These are phyloP conservation scores for Nerophis ophidion DNA, from an alignment of 2,113 vertebrate genomes.

Conservation along the genomic window DNA sequence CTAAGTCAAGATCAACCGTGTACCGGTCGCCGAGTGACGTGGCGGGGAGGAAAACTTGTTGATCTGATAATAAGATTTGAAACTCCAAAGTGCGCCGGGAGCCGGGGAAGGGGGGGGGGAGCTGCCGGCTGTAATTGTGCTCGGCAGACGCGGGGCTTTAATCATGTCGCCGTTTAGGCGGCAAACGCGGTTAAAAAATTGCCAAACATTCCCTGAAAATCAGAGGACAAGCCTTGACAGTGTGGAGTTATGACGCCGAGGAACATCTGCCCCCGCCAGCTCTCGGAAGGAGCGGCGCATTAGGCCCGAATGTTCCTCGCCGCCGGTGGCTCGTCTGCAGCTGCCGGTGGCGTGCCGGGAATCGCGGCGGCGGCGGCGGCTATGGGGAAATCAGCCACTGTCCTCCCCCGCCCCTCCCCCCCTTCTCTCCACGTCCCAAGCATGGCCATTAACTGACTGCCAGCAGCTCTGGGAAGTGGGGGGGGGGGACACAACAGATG, in stretches of 20 bases:
- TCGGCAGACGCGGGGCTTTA: conserved; percentile 25
- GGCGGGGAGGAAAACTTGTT: conserved; percentile 44
- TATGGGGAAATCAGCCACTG: conserved; percentile 73
- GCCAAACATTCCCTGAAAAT: conserved; percentile 25
- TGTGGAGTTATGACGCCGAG: conserved; percentile 59
- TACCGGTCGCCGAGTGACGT: neutral
- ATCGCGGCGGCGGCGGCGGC: conserved; percentile 67
- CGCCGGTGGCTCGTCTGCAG: conserved; percentile 73
- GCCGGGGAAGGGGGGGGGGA: too few relatives aligned
- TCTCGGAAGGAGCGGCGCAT: conserved; percentile 71
- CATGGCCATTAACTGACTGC: conserved; percentile 74
- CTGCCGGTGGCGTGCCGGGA: conserved; percentile 67
- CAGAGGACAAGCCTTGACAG: conserved; percentile 57
- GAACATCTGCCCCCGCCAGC: conserved; percentile 70
- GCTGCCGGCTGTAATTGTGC: conserved; percentile 11
- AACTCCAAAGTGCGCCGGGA: conserved; percentile 19
- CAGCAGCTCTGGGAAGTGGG: conserved; percentile 71
- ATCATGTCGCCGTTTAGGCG: conserved; percentile 18
- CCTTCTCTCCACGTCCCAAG: conserved; percentile 69
- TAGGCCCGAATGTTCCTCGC: conserved; percentile 69
- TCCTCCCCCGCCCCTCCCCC: conserved; percentile 24
- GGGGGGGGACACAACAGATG: conserved; percentile 76
- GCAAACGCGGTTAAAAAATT: conserved; percentile 8
- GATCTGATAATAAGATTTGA: conserved; percentile 25
- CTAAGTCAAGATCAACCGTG: conserved; percentile 44